Percentiles rank a stretch among this genome's conserved stretches.
Conservation (phyloP, 1,140 invertebrate genomes). For the Meloidogyne exigua region DNA sequence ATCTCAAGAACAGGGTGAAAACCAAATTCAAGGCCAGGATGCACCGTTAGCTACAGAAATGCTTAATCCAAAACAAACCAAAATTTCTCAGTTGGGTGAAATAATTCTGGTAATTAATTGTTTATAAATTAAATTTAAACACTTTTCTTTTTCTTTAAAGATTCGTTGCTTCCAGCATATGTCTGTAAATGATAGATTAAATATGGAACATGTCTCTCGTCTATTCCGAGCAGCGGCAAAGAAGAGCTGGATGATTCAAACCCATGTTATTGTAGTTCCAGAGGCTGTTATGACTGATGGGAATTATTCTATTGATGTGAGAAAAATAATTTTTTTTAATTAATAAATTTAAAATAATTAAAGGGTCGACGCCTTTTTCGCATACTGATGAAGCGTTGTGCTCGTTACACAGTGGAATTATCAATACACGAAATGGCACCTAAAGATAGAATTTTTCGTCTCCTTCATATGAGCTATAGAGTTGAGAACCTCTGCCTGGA, state of each 20-base stretch:
- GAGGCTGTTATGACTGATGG: background rate
- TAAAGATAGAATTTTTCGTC: background rate
- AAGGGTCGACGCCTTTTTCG: background rate
- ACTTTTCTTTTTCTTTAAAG: background rate
- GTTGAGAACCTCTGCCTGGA: background rate
- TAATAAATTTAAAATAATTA: background rate
- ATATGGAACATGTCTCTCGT: slow-evolving; percentile 1
- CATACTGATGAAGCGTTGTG: background rate
- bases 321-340: background rate
- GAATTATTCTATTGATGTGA: background rate
- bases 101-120: background rate
- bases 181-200: background rate
- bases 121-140: background rate
- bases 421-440: background rate
- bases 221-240: background rate
- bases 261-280: background rate
- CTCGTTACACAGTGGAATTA: background rate
- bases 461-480: background rate
- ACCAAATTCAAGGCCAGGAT: background rate
- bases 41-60: background rate
- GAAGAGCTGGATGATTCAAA: background rate
- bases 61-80: background rate
- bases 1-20: background rate
- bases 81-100: background rate
- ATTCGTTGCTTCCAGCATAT: background rate